phyloP scores from a whole-genome alignment of 2,888 invertebrate genomes.

The Alviniconcha strummeri region DNA sequence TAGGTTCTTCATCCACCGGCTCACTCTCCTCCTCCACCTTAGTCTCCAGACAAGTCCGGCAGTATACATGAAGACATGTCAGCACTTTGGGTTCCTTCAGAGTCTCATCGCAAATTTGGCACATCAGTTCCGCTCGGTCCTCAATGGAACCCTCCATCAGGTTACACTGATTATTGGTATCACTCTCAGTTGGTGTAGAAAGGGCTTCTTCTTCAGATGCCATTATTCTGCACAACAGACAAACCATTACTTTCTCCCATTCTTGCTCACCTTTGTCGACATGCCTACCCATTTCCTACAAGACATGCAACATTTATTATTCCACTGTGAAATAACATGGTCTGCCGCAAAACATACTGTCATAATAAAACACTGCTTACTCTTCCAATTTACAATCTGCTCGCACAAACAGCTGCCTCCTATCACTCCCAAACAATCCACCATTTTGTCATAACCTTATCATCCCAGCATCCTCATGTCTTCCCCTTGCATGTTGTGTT shows the following conservation, averaged over 20 bases:
- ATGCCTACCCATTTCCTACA: too few relatives aligned
- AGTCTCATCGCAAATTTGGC: constrained; percentile 74
- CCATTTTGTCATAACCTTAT: too few relatives aligned
- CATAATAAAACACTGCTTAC: too few relatives aligned
- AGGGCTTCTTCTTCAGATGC: constrained; percentile 31
- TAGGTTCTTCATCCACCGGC: constrained; percentile 33
- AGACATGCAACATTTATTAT: too few relatives aligned
- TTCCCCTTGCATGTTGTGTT: too few relatives aligned
- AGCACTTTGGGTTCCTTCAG: constrained; percentile 89
- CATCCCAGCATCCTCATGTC: too few relatives aligned
- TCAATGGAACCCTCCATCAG: constrained; percentile 15
- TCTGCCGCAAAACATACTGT: too few relatives aligned
- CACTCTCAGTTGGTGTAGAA: constrained; percentile 5
- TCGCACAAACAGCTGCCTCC: too few relatives aligned
- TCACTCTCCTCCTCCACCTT: constrained; percentile 41
- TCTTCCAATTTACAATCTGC: too few relatives aligned
- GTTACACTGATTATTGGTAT: constrained; percentile 16
- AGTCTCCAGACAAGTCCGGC: constrained; percentile 92
- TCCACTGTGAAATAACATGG: too few relatives aligned
- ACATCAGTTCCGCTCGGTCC: constrained; percentile 49
- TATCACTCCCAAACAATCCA: too few relatives aligned
- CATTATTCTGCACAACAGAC: constrained; percentile 17
- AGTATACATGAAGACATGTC: constrained; percentile 95
- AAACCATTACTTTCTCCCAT: not conserved
- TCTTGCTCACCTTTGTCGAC: too few relatives aligned